Evolutionary conservation across 2,797 vertebrate genomes (phyloP), one percentile per base, ranked within the genome.

Genomic region (Acestrorhynchus altus): DNA sequence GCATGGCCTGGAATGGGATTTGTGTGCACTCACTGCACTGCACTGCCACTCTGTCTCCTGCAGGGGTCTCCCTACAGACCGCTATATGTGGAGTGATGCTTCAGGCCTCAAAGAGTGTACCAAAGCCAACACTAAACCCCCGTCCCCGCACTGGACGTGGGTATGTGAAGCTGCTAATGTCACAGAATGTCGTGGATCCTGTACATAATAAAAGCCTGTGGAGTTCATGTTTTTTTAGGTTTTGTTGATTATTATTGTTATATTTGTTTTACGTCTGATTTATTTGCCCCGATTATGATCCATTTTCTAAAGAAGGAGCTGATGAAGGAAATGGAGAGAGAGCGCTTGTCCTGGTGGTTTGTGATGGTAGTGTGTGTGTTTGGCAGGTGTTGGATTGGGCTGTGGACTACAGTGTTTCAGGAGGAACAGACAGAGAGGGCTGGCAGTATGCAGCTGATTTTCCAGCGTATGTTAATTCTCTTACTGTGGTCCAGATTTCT

Each of bases 371-470:
- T 28, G 11, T 2, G 40, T 1, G 61, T 46, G 75, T 52, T 72
- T 68, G 82, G 4, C 88, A 99, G 98, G 95, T 96, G 18, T 96
- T 96, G 0, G 97, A 99, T 0, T 99, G 98, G 98, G 90, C 86
- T 0, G 78, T 96, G 0, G 98, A 99, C 90, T 98, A 98, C 86
- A 90, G 91, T 13, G 77, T 94, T 4, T 85, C 92, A 0, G 96
- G 95, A 0, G 96, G 97, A 78, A 95, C 97, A 0, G 98, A 99
- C 86, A 91, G 90, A 74, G 97, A 99, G 54, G 98, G 98, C 68
- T 99, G 98, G 98, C 98, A 99, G 79, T 99, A 96, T 0, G 98
- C 98, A 54, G 95, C 95, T 1, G 98, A 99, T 89, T 99, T 99
- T 80, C 98, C 98, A 61, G 93, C 94, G 98, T 98, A 90, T 88